These are phyloP conservation scores for Saguinus midas DNA, from an alignment of 2,113 vertebrate genomes.

Conservation along the genomic window DNA sequence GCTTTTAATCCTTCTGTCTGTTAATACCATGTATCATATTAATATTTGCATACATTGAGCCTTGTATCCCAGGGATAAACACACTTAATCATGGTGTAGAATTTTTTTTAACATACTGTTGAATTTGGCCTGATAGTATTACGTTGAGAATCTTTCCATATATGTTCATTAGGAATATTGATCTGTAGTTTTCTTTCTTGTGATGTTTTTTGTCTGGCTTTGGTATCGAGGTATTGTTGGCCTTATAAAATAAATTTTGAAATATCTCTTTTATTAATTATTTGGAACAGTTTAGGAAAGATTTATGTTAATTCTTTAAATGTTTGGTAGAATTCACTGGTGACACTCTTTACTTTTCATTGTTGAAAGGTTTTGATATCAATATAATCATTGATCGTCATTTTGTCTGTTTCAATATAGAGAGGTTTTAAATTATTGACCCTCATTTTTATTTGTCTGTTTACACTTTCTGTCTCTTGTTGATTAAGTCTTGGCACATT, in stretches of 20 bases:
- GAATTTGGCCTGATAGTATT: neutral
- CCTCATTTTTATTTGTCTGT: neutral
- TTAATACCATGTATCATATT: neutral
- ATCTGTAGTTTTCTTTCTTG: neutral
- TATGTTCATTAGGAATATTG: neutral
- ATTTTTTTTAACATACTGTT: neutral
- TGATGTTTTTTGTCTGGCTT: neutral
- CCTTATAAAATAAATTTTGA: neutral
- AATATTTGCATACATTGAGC: neutral
- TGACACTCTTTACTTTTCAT: neutral
- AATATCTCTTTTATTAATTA: neutral
- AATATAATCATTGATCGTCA: too few relatives aligned
- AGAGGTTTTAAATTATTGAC: neutral
- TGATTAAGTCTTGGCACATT: neutral
- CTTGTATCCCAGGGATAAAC: neutral
- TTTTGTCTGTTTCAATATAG: neutral
- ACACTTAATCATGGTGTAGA: neutral
- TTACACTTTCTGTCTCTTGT: neutral
- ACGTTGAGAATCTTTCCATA: neutral
- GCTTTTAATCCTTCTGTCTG: neutral
- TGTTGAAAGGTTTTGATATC: neutral
- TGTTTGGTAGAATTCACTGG: neutral
- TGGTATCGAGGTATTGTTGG: neutral
- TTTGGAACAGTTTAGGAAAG: neutral
- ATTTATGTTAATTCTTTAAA: neutral